Base-by-base conservation (phyloP, 2,888 invertebrate species). In the Parnassius mnemosyne region DNA sequence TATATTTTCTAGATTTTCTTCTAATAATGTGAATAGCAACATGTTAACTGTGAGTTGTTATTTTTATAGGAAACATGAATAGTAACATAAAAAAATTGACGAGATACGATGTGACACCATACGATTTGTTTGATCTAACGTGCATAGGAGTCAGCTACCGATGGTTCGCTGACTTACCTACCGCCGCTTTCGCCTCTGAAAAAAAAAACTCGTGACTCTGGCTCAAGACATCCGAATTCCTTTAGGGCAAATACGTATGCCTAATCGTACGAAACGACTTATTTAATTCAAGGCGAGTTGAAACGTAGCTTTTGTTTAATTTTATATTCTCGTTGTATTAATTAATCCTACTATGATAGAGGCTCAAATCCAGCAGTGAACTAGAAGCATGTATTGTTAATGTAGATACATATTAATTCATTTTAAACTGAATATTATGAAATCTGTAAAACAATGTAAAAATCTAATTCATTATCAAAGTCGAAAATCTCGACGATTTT, bases 61-160 rank as follows among this genome's bases (percentile, higher is more conserved):
- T 49, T 20, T 51, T 44, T 25, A 9, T 25, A 20, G 16, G 57
- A 34, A 62, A 62, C n/a, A 41, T 50, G 57, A 61, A 47, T 41
- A 52, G 42, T n/a, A 46, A 57, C 9, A 51, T 47, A 79, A 79
- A 80, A 82, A 78, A 72, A 71, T 76, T 87, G 88, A 90, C 76
- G 70, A 78, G 78, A 91, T 86, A 57, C 67, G 78, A 81, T 78
- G 80, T 76, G 89, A 89, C 90, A 87, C 83, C 87, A 86, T 89
- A 90, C 87, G 89, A 91, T 90, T 90, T 90, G 89, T 90, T 90
- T 88, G 85, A 90, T 85, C 87, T 85, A 87, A 87, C 87, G 88
- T 87, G 86, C 83, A 79, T 80, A 77, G 79, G 83, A 85, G 80
- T 80, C 85, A 83, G 91, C 91, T 90, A 89, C 91, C 88, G 91